A percentile compares a stretch with the other conserved stretches of the same genome.
Conservation (phyloP, 2,113 vertebrate species). For the Leptobrachium ailaonicum region DNA sequence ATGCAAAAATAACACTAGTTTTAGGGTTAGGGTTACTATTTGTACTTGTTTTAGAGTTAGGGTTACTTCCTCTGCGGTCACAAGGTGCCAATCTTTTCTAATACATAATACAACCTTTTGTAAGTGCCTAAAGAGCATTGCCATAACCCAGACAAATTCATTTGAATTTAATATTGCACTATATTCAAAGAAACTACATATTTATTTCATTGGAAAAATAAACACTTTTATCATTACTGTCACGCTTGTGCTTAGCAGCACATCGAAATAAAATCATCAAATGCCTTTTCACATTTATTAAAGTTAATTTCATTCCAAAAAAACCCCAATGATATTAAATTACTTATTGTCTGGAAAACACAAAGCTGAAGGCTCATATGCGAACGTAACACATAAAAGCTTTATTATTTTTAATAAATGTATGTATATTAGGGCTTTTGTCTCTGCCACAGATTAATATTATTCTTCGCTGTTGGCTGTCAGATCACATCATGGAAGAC, state of each 20-base stretch:
- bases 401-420: conserved; percentile 45
- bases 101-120: too few species aligned
- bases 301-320: conserved; percentile 26
- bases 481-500: conserved; percentile 47
- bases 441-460: conserved; percentile 36
- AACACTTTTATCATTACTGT: conserved; percentile 6
- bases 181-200: conserved; percentile 6
- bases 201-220: conserved; percentile 27
- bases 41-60: too few species aligned
- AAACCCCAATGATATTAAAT: conserved; percentile 31
- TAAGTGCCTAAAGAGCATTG: too few species aligned
- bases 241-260: neutral
- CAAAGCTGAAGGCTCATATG: neutral
- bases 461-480: conserved; percentile 37
- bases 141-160: too few species aligned
- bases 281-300: conserved; percentile 22
- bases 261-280: conserved; percentile 14
- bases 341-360: conserved; percentile 30
- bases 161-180: conserved; percentile 5
- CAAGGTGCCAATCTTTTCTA: too few species aligned
- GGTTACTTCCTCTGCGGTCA: too few species aligned
- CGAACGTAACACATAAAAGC: conserved; percentile 10
- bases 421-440: conserved; percentile 35
- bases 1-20: too few species aligned
- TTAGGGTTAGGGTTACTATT: too few species aligned